Evolutionary conservation across 2,888 invertebrate species (phyloP).

Genomic region (Chloromyia formosa): DNA sequence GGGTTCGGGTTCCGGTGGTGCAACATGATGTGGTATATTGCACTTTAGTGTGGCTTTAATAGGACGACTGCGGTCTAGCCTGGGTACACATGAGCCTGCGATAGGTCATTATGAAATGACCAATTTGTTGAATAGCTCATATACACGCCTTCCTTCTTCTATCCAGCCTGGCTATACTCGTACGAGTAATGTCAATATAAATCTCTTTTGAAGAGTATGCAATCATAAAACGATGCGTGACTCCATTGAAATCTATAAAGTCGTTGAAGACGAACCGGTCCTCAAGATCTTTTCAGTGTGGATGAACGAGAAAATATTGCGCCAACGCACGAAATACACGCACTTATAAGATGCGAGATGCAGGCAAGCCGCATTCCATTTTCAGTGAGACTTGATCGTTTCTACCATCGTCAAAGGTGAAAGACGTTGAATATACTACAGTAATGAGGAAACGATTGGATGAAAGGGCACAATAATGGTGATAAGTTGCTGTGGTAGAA

Average conservation of each 20-base stretch:
- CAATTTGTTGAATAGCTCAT: constrained; percentile 10
- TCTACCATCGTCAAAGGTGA: too few relatives aligned
- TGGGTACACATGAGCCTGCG: constrained; percentile 2
- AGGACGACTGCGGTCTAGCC: neutral
- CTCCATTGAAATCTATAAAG: constrained; percentile 28
- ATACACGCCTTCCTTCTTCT: neutral
- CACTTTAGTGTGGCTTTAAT: neutral
- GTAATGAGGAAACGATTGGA: too few relatives aligned
- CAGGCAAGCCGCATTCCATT: constrained; percentile 5
- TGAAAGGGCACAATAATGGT: too few relatives aligned
- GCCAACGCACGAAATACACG: constrained; percentile 39
- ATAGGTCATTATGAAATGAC: constrained; percentile 24
- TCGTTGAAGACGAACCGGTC: constrained; percentile 26
- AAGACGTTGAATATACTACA: too few relatives aligned
- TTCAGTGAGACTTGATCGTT: neutral
- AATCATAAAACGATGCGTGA: constrained; percentile 30
- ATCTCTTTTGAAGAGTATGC: constrained; percentile 11
- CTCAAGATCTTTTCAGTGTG: constrained; percentile 2
- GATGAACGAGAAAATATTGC: constrained; percentile 18
- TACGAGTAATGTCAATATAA: too few relatives aligned
- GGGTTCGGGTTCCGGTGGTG: neutral
- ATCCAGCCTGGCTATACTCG: neutral
- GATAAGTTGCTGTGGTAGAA: too few relatives aligned
- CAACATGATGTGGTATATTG: neutral
- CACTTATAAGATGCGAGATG: neutral